Evolutionary conservation across 2,888 invertebrate genomes (phyloP), one percentile per base, ranked within the genome.

Genomic region (Rotaria sp.): DNA sequence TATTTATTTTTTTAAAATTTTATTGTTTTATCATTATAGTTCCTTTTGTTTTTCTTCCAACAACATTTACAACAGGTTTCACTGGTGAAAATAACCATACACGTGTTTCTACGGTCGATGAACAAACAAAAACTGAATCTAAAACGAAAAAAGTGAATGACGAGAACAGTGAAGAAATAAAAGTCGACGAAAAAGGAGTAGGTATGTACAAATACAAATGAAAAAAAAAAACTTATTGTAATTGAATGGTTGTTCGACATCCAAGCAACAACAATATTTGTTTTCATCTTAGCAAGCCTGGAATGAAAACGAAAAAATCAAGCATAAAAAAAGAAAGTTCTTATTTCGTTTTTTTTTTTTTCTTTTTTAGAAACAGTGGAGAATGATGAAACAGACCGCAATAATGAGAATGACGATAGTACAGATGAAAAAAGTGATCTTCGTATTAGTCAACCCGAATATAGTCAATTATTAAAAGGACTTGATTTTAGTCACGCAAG

Each of bases 361-460:
- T 80, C n/a, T n/a, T 13, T 26, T n/a, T 15, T 80, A 80, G 80
- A 80, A 80, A 80, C 21, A 13, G 15, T 45, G n/a, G 80, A 45
- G n/a, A 11, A 80, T 80, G 45, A 45, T 80, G 45, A 45, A 26
- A 45, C 26, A n/a, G 21, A n/a, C 24, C n/a, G 26, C 24, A 80
- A 80, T 26, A 24, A 80, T 80, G 80, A 80, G 41, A 45, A 80
- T 26, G n/a, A 45, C 41, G 45, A 80, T 38, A 15, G 45, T 13
- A 1, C 21, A n/a, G n/a, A 45, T 80, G 80, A 80, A 80, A 80
- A 80, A 45, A n/a, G 15, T 80, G 35, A 80, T 80, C 80, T 80
- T 80, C 80, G 80, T 35, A 80, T 80, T n/a, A 80, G 45, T 80
- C 80, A 80, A 45, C 80, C 80, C 26, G n/a, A 80, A 80, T 80